Evolutionary conservation across 2,797 vertebrate genomes (phyloP).

Genomic region (Carduelis carduelis): DNA sequence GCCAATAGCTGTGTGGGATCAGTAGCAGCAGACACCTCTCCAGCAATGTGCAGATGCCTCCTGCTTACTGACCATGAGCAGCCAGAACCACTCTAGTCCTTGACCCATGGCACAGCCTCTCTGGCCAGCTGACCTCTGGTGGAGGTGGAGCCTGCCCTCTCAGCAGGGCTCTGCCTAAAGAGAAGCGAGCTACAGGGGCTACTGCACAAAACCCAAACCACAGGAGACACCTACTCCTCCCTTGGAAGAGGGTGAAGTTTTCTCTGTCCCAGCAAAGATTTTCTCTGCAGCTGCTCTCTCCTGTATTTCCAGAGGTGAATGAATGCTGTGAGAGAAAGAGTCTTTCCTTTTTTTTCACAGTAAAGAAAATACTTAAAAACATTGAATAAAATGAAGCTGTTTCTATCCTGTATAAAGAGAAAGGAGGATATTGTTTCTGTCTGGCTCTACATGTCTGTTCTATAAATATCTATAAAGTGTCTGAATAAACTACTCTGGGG

Average conservation of each 20-base stretch:
- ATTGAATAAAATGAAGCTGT: not conserved
- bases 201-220: not conserved
- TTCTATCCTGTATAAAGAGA: not conserved
- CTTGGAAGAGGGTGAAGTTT: not conserved
- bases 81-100: not conserved
- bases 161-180: not conserved
- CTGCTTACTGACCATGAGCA: not conserved
- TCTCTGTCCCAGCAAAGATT: not conserved
- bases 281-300: not conserved
- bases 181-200: not conserved
- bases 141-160: not conserved
- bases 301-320: not conserved
- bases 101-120: rapidly evolving
- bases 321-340: not conserved
- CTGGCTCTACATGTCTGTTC: not conserved
- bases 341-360: not conserved
- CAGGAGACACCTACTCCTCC: not conserved
- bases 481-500: not conserved
- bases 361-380: not conserved
- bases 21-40: not conserved
- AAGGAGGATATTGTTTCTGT: rapidly evolving
- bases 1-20: not conserved
- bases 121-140: not conserved
- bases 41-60: not conserved
- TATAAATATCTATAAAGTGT: not conserved